A percentile compares a stretch with the other conserved stretches of the same genome.
Conservation (phyloP, 2,113 vertebrate species). For the Rhagologus leucostigma region DNA sequence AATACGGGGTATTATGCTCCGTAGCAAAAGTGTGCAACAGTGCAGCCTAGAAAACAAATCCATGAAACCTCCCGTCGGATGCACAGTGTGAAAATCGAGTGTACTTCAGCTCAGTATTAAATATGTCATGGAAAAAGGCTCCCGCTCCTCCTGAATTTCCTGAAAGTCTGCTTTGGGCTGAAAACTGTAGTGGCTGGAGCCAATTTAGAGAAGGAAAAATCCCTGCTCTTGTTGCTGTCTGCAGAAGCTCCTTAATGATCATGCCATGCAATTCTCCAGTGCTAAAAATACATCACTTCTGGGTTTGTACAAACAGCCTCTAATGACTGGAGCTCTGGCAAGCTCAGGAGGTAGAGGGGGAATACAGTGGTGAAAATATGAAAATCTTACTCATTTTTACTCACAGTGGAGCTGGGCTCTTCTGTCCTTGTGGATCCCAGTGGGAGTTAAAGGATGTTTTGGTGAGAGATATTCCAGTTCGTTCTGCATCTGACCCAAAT, state of each 20-base stretch:
- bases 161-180: constrained; percentile 57
- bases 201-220: constrained; percentile 53
- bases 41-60: constrained; percentile 8
- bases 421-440: neutral
- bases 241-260: constrained; percentile 38
- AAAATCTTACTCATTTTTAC: neutral
- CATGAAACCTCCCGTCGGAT: neutral
- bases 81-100: neutral
- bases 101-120: neutral
- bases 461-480: neutral
- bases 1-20: neutral
- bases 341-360: neutral
- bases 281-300: constrained; percentile 55
- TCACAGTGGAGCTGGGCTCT: neutral
- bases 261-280: constrained; percentile 6
- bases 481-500: neutral
- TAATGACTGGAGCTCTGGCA: constrained; percentile 38
- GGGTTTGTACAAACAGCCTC: constrained; percentile 20
- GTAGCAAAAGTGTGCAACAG: neutral
- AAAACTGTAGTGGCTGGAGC: constrained; percentile 19
- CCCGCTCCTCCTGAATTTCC: constrained; percentile 25
- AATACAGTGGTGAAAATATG: neutral
- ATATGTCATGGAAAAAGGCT: constrained; percentile 35
- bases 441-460: neutral
- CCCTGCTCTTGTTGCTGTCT: constrained; percentile 35